These are phyloP conservation scores for Antheraea pernyi DNA, from an alignment of 1,140 invertebrate species.

Conservation along the genomic window DNA sequence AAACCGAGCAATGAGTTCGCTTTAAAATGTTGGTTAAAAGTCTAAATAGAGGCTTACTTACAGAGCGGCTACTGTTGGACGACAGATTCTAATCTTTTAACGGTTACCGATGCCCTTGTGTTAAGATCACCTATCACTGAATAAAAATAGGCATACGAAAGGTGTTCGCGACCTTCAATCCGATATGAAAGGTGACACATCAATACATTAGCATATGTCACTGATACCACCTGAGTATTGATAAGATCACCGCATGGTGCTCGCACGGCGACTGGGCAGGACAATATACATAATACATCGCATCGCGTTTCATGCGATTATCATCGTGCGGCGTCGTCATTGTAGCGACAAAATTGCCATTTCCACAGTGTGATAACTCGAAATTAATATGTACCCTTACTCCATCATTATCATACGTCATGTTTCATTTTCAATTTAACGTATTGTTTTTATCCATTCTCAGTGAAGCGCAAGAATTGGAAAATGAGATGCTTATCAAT, in stretches of 20 bases:
- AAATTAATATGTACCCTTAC: conserved; percentile 18
- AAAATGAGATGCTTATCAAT: too few species aligned
- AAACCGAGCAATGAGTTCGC: too few species aligned
- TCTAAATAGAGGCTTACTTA: too few species aligned
- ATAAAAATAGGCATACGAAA: neutral
- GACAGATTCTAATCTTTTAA: too few species aligned
- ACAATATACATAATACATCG: conserved; percentile 21
- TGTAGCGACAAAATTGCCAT: conserved; percentile 22
- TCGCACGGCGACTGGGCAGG: conserved; percentile 11
- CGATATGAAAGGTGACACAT: neutral
- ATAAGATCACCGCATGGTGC: neutral
- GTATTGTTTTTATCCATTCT: neutral
- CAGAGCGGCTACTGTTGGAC: too few species aligned
- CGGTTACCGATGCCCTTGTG: too few species aligned
- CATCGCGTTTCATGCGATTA: conserved; percentile 18
- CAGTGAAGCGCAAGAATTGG: too few species aligned
- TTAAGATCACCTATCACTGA: too few species aligned
- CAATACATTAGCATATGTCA: neutral
- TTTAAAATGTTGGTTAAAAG: too few species aligned
- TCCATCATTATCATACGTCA: neutral
- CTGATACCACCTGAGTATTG: neutral
- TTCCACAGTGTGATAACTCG: conserved; percentile 13
- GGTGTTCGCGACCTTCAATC: neutral
- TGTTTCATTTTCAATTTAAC: neutral
- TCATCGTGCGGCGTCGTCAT: conserved; percentile 10